Evolutionary conservation across 2,888 invertebrate species (phyloP).

Genomic region (Dasysyrphus albostriatus): DNA sequence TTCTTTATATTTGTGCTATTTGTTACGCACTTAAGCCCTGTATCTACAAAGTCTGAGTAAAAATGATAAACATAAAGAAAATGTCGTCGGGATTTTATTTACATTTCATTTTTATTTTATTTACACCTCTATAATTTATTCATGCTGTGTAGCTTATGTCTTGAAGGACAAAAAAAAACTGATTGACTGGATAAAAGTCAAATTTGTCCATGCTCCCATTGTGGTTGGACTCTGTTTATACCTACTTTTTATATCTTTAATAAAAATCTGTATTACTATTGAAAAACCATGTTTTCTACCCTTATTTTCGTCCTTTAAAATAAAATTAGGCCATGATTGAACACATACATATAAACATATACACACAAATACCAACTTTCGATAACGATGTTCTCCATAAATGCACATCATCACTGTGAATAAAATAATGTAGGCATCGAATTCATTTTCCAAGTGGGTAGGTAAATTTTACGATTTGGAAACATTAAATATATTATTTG

Average conservation of each 20-base stretch:
- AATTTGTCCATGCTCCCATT: not conserved
- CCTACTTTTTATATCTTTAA: no score
- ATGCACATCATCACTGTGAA: not conserved
- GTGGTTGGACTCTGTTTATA: no score
- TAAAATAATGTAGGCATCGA: not conserved
- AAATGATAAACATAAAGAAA: no score
- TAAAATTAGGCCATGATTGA: not conserved
- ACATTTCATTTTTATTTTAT: no score
- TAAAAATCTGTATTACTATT: no score
- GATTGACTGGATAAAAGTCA: not conserved
- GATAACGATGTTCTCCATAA: not conserved
- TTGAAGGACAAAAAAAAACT: not conserved
- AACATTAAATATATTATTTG: conserved; percentile 18
- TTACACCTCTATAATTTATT: not conserved
- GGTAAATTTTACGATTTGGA: conserved; percentile 1
- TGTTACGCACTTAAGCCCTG: no score
- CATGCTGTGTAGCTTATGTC: not conserved
- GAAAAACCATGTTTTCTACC: no score
- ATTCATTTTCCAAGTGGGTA: conserved; percentile 7
- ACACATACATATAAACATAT: not conserved
- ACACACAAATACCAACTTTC: not conserved
- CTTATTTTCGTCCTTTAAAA: no score
- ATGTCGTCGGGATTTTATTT: no score
- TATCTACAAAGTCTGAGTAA: no score
- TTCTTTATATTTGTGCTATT: no score